Conservation (phyloP, 2,113 vertebrate genomes). For the Caracal caracal region DNA sequence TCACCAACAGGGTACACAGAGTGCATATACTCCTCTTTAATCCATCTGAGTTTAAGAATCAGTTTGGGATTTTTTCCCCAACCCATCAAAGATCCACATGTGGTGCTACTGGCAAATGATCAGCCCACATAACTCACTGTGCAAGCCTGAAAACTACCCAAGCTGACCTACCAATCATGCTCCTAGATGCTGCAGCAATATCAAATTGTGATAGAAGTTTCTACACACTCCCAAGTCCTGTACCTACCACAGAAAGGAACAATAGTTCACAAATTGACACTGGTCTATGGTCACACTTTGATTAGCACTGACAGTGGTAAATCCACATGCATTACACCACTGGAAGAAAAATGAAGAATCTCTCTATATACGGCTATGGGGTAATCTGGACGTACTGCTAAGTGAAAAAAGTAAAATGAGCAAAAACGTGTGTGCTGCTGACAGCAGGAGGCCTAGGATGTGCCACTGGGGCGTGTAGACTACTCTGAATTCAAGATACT, state of each 20-base stretch:
- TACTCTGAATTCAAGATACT: background rate
- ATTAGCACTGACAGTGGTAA: background rate
- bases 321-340: background rate
- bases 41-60: background rate
- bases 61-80: background rate
- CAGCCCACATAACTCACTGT: background rate
- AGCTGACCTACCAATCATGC: background rate
- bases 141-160: background rate
- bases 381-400: background rate
- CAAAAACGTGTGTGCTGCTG: background rate
- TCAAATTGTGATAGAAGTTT: background rate
- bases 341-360: background rate
- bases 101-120: background rate
- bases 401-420: background rate
- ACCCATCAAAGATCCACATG: background rate
- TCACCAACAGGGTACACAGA: background rate
- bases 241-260: background rate
- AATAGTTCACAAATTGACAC: background rate
- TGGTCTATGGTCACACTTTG: background rate
- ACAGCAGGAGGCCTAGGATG: background rate
- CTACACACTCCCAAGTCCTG: background rate
- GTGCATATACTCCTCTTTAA: background rate
- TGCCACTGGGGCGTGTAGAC: background rate
- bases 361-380: background rate
- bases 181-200: background rate